These are phyloP conservation scores for Corapipo altera DNA, from an alignment of 2,113 vertebrate genomes.

Conservation along the genomic window DNA sequence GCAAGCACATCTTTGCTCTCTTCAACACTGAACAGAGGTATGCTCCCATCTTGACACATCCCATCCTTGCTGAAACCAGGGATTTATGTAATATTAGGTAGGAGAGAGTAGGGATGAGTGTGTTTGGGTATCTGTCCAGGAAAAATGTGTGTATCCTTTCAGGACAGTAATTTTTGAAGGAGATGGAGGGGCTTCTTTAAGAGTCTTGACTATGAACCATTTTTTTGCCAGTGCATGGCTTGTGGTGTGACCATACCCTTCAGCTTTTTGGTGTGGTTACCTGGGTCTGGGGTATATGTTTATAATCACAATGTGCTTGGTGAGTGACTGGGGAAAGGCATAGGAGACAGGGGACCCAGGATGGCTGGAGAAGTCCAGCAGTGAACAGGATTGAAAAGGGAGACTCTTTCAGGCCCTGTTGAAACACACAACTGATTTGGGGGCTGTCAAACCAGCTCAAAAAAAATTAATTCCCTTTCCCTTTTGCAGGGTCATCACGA, in stretches of 20 bases:
- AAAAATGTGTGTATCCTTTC: background rate
- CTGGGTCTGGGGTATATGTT: background rate
- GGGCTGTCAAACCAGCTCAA: background rate
- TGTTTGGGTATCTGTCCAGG: background rate
- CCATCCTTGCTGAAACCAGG: background rate
- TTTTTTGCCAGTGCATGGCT: background rate
- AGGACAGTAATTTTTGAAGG: background rate
- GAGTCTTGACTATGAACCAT: background rate
- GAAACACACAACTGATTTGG: background rate
- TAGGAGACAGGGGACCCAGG: background rate
- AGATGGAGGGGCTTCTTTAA: background rate
- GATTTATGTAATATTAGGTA: background rate
- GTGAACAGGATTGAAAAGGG: background rate
- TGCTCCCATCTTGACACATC: background rate
- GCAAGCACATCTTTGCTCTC: slow-evolving; percentile 97
- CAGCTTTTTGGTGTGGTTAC: background rate
- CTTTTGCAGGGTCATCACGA: background rate
- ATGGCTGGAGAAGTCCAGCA: background rate
- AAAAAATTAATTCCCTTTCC: background rate
- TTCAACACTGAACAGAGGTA: slow-evolving; percentile 99
- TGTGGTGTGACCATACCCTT: background rate
- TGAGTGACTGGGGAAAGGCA: background rate
- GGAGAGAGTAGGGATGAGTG: background rate
- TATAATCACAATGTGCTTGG: background rate
- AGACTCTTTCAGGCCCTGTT: background rate